phyloP scores from a whole-genome alignment of 2,113 vertebrate genomes.

The Athene noctua region DNA sequence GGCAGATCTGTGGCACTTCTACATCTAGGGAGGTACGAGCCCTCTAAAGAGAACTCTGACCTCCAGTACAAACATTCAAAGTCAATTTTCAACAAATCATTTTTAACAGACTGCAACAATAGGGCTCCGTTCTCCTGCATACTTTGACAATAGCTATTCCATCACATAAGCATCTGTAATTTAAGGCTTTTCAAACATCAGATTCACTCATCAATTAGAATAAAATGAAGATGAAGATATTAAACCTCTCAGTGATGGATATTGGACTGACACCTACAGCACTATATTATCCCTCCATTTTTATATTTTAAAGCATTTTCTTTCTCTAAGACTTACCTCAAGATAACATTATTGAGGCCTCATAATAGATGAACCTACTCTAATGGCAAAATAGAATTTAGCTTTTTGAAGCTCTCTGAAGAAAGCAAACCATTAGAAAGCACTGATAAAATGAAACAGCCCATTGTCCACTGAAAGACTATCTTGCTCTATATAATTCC shows the following conservation, averaged over 20 bases:
- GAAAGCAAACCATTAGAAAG: background rate
- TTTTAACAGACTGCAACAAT: slow-evolving; percentile 47
- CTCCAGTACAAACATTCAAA: slow-evolving; percentile 70
- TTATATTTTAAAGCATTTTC: slow-evolving; percentile 50
- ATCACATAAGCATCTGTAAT: slow-evolving; percentile 72
- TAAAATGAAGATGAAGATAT: slow-evolving; percentile 69
- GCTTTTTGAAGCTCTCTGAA: slow-evolving; percentile 33
- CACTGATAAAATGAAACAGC: background rate
- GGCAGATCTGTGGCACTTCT: background rate
- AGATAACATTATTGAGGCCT: background rate
- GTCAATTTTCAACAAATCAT: slow-evolving; percentile 69
- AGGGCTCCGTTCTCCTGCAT: slow-evolving; percentile 43
- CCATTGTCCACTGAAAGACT: background rate
- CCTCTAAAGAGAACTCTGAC: slow-evolving; percentile 74
- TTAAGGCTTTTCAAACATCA: slow-evolving; percentile 75
- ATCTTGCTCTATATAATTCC: background rate
- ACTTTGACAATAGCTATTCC: slow-evolving; percentile 69
- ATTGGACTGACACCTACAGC: slow-evolving; percentile 33
- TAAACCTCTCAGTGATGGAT: slow-evolving; percentile 62
- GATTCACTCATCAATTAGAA: slow-evolving; percentile 74
- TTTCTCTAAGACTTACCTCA: slow-evolving; percentile 2
- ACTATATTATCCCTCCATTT: slow-evolving; percentile 11
- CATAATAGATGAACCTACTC: slow-evolving; percentile 13
- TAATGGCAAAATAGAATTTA: slow-evolving; percentile 2
- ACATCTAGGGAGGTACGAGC: background rate